A percentile compares a stretch with the other conserved stretches of the same genome.
Evolutionary conservation across 1,140 invertebrate species (phyloP).

Genomic region (Anastatus disparis): DNA sequence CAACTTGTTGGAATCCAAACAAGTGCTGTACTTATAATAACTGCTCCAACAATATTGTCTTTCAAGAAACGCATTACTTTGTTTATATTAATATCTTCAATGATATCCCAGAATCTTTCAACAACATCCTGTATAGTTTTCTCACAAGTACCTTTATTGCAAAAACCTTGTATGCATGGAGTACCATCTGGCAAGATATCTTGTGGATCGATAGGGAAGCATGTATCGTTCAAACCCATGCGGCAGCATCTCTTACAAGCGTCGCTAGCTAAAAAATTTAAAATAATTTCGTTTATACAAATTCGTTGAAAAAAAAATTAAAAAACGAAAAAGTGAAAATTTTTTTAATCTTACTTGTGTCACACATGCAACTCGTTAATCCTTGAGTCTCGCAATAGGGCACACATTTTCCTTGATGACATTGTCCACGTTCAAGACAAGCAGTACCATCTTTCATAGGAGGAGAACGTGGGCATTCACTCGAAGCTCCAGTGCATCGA

Average conservation of each 20-base stretch:
- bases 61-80: slow-evolving; percentile 87
- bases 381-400: slow-evolving; percentile 94
- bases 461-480: slow-evolving; percentile 82
- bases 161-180: slow-evolving; percentile 95
- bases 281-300: too few relatives aligned
- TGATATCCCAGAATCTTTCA: slow-evolving; percentile 95
- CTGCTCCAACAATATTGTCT: slow-evolving; percentile 91
- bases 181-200: slow-evolving; percentile 92
- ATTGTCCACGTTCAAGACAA: slow-evolving; percentile 90
- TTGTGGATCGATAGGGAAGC: slow-evolving; percentile 86
- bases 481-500: slow-evolving; percentile 73
- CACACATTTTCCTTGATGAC: slow-evolving; percentile 85
- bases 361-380: slow-evolving; percentile 93
- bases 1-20: slow-evolving; percentile 92
- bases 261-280: slow-evolving; percentile 74
- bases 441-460: slow-evolving; percentile 88
- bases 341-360: slow-evolving; percentile 88
- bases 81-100: slow-evolving; percentile 95
- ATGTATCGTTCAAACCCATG: slow-evolving; percentile 90
- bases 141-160: slow-evolving; percentile 92
- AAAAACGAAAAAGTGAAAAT: too few relatives aligned
- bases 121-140: slow-evolving; percentile 95
- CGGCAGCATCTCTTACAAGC: slow-evolving; percentile 92
- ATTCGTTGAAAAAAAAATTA: too few relatives aligned
- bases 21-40: slow-evolving; percentile 87